Base-by-base conservation (phyloP, 2,888 invertebrate species). In the Lampropteryx suffumata region DNA sequence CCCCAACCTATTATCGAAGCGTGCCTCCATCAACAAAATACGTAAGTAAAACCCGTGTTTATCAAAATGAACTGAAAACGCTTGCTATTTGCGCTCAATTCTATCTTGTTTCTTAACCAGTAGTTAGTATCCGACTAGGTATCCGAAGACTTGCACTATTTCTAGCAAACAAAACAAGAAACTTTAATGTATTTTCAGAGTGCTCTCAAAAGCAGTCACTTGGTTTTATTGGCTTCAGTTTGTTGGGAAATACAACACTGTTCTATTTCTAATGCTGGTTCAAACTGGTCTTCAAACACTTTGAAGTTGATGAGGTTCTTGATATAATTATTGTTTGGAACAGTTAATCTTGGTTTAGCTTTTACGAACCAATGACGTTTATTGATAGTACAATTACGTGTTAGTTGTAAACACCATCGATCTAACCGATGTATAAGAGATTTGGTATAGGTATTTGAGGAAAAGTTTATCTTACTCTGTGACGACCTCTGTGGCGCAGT, bases 171-270 rank as follows among this genome's bases (percentile, higher is more conserved):
- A 42, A 42, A 34, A 42, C 42, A 37, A 36, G 37, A 33, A 32
- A 21, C 28, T 28, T 34, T 33, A 35, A 49, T 39, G 54, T 51
- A 51, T 42, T 48, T 55, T 33, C 21, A 29, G 35, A 28, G 24
- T 10, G 21, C 41, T 46, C 44, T 36, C 45, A 40, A 53, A 50
- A 48, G 32, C 34, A 50, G 32, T 39, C 30, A 39, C 53, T 28
- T 40, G 8, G 14, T 27, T 41, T 41, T 48, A 52, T 44, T 46
- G 30, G 46, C 27, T 8, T 37, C 35, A 34, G 41, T 36, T 50
- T 50, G 51, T 51, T 46, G 48, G 12, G 50, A 59, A 54, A 54
- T 45, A 50, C 49, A 50, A 54, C 52, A 36, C 14, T 12, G 14
- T 39, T 49, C 56, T 60, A 57, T 57, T 57, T 53, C 33, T 46